These are phyloP conservation scores for Leptosomus discolor DNA, from an alignment of 2,113 vertebrate species.

Conservation along the genomic window DNA sequence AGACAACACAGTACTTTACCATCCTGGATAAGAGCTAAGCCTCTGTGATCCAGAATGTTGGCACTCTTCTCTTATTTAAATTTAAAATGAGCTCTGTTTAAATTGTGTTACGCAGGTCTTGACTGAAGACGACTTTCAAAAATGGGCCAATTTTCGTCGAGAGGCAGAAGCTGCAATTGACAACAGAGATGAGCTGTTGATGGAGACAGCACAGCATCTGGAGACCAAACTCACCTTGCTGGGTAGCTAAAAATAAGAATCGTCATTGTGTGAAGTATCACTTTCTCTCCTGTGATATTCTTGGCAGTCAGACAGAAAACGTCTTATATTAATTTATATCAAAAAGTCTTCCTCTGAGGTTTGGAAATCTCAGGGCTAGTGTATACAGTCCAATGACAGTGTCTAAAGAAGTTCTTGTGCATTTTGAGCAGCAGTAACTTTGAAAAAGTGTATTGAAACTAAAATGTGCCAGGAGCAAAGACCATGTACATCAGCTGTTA, in stretches of 20 bases:
- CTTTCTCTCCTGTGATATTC: not conserved
- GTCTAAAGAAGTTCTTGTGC: not conserved
- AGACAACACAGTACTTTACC: not conserved
- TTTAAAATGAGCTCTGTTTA: not conserved
- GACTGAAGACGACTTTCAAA: constrained; percentile 78
- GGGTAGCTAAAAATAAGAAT: constrained; percentile 74
- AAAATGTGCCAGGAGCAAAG: not conserved
- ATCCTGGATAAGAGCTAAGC: not conserved
- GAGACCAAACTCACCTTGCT: constrained; percentile 84
- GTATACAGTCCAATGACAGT: not conserved
- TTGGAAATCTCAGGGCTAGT: not conserved
- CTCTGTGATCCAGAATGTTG: not conserved
- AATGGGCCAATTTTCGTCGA: constrained; percentile 82
- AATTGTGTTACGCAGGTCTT: constrained; percentile 76
- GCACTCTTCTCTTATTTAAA: not conserved
- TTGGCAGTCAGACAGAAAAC: constrained; percentile 10
- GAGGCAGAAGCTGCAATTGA: constrained; percentile 84
- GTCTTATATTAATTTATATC: constrained; percentile 5
- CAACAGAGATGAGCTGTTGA: constrained; percentile 79
- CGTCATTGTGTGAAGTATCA: not conserved
- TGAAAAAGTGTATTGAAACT: not conserved
- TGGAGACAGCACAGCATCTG: constrained; percentile 77
- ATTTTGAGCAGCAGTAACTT: not conserved
- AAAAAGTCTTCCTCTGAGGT: not conserved
- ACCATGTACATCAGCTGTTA: not conserved